phyloP scores from a whole-genome alignment of 2,888 invertebrate genomes.

The Drosophila nr. fundita region DNA sequence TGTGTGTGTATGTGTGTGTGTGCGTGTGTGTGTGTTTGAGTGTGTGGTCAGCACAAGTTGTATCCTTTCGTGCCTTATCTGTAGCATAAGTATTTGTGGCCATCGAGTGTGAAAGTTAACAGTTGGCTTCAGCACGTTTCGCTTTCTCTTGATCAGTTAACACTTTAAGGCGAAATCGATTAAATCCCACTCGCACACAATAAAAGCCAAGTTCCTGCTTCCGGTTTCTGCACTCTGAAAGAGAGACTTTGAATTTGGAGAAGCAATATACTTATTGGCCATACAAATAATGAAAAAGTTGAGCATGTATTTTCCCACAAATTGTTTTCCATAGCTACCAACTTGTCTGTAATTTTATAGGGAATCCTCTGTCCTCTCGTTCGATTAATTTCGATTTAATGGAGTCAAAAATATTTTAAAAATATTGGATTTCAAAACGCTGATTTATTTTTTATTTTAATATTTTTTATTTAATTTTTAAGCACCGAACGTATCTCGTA shows the following conservation, averaged over 20 bases:
- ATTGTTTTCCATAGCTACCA: too few species aligned
- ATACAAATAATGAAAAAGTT: too few species aligned
- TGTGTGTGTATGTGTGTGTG: conserved; percentile 16
- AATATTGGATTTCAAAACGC: too few species aligned
- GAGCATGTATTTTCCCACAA: too few species aligned
- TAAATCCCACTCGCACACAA: conserved; percentile 15
- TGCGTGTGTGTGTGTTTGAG: neutral
- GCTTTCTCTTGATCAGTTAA: conserved; percentile 40
- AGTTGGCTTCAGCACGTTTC: conserved; percentile 57
- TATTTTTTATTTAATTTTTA: too few species aligned
- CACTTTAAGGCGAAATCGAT: conserved; percentile 30
- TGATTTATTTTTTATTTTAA: too few species aligned
- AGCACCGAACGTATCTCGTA: too few species aligned
- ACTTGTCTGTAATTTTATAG: neutral
- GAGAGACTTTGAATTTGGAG: neutral
- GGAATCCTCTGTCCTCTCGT: neutral
- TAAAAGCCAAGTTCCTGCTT: neutral
- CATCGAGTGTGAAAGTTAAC: conserved; percentile 58
- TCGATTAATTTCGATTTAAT: neutral
- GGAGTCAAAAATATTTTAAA: too few species aligned
- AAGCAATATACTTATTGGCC: too few species aligned
- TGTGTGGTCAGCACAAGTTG: conserved; percentile 56
- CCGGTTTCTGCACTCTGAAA: neutral
- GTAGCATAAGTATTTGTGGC: conserved; percentile 50
- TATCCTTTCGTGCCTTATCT: conserved; percentile 59